Evolutionary conservation across 2,113 vertebrate genomes (phyloP).

Genomic region (Hucho hucho): DNA sequence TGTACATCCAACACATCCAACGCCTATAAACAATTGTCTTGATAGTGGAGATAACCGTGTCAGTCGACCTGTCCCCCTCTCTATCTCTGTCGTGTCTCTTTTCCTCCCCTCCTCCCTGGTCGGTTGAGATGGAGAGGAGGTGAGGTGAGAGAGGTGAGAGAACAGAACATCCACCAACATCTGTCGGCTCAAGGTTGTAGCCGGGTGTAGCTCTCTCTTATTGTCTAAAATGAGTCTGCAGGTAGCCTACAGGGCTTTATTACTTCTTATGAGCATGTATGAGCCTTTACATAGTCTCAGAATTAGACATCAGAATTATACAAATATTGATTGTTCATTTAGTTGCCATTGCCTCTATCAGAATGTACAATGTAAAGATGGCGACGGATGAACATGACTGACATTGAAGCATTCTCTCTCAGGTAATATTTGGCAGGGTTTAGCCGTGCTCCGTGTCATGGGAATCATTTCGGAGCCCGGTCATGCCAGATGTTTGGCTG

Average conservation of each 20-base stretch:
- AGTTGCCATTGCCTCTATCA: too few relatives aligned
- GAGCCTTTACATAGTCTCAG: too few relatives aligned
- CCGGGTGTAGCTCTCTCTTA: too few relatives aligned
- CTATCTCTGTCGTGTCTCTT: neutral
- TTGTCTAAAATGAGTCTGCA: too few relatives aligned
- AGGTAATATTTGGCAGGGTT: conserved; percentile 31
- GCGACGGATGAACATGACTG: neutral
- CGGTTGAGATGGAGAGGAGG: neutral
- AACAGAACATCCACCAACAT: too few relatives aligned
- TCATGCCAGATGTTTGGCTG: conserved; percentile 61
- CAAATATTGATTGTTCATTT: too few relatives aligned
- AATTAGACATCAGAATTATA: too few relatives aligned
- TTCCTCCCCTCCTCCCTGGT: conserved; percentile 15
- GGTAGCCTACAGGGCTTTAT: too few relatives aligned
- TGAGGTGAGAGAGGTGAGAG: too few relatives aligned
- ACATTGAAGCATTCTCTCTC: neutral
- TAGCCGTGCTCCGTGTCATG: conserved; percentile 31
- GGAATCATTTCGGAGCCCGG: conserved; percentile 35
- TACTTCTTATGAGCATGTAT: too few relatives aligned
- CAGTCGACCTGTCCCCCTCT: neutral
- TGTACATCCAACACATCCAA: conserved; percentile 36
- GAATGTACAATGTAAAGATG: too few relatives aligned
- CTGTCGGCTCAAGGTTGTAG: too few relatives aligned
- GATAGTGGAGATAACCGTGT: conserved; percentile 24
- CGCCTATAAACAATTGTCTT: conserved; percentile 47